phyloP scores from a whole-genome alignment of 2,113 vertebrate genomes.

The Taurulus bubalis region DNA sequence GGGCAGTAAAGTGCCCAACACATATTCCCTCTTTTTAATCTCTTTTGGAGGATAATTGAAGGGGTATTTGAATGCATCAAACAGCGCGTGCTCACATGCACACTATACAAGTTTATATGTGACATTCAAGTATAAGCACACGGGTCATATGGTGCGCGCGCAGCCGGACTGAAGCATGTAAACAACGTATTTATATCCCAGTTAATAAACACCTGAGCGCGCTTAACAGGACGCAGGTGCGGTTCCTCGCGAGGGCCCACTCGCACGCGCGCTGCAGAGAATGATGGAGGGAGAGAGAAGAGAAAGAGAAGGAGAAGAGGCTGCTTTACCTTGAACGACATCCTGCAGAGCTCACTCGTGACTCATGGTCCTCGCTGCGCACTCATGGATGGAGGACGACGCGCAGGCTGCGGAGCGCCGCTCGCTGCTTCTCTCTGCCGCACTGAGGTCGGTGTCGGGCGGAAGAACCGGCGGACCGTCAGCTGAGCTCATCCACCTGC shows the following conservation, averaged over 20 bases:
- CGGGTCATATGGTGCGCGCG: not conserved
- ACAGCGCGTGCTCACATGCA: not conserved
- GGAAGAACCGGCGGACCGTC: constrained; percentile 56
- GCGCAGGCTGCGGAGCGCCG: constrained; percentile 21
- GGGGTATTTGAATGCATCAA: not conserved
- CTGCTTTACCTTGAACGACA: constrained; percentile 86
- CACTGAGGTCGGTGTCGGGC: constrained; percentile 68
- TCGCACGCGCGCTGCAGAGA: not conserved
- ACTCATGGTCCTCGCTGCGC: constrained; percentile 69
- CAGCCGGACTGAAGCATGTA: not conserved
- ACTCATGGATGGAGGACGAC: constrained; percentile 59
- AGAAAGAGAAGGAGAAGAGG: not conserved
- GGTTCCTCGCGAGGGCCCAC: constrained; percentile 33
- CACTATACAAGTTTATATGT: not conserved
- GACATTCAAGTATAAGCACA: not conserved
- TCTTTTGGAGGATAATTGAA: not conserved
- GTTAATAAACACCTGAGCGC: constrained; percentile 7
- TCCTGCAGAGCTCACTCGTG: constrained; percentile 75
- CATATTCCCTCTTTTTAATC: not conserved
- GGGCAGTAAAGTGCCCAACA: not conserved
- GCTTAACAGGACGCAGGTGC: constrained; percentile 20
- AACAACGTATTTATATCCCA: constrained; percentile 16
- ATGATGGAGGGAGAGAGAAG: constrained; percentile 16
- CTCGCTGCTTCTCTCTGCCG: constrained; percentile 55
- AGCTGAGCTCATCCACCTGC: constrained; percentile 69